Percentiles rank a stretch among this genome's conserved stretches.
Conservation (phyloP, 2,797 vertebrate species). For the Hylomyscus alleni region DNA sequence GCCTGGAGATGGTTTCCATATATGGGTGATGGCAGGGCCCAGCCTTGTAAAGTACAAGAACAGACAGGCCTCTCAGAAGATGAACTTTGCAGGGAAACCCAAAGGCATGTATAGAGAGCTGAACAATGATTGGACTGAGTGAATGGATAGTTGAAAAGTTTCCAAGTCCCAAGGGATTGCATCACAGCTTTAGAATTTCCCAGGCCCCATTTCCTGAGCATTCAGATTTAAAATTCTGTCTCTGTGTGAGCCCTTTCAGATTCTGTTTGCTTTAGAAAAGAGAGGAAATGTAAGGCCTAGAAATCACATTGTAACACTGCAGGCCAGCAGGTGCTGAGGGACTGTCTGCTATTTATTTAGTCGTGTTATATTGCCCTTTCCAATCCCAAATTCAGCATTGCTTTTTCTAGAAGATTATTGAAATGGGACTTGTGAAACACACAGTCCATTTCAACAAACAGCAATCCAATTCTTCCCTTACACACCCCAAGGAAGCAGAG, state of each 20-base stretch:
- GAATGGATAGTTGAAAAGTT: constrained; percentile 51
- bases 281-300: constrained; percentile 36
- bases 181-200: constrained; percentile 4
- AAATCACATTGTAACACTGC: constrained; percentile 55
- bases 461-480: constrained; percentile 73
- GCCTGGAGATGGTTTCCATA: not conserved
- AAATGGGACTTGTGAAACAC: constrained; percentile 72
- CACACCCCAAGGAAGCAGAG: not conserved
- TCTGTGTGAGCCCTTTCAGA: constrained; percentile 67
- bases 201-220: not conserved
- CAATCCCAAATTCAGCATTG: constrained; percentile 72
- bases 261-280: constrained; percentile 69
- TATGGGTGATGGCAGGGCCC: not conserved
- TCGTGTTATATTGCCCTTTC: constrained; percentile 70
- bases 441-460: constrained; percentile 73
- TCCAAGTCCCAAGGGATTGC: not conserved
- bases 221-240: constrained; percentile 70
- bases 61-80: not conserved
- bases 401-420: constrained; percentile 73
- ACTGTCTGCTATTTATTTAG: constrained; percentile 66
- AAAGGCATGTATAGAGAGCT: not conserved
- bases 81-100: not conserved
- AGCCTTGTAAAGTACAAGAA: not conserved
- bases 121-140: not conserved
- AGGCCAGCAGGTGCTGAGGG: constrained; percentile 51